These are phyloP conservation scores for Nycticebus coucang DNA, from an alignment of 2,113 vertebrate species.

Conservation along the genomic window DNA sequence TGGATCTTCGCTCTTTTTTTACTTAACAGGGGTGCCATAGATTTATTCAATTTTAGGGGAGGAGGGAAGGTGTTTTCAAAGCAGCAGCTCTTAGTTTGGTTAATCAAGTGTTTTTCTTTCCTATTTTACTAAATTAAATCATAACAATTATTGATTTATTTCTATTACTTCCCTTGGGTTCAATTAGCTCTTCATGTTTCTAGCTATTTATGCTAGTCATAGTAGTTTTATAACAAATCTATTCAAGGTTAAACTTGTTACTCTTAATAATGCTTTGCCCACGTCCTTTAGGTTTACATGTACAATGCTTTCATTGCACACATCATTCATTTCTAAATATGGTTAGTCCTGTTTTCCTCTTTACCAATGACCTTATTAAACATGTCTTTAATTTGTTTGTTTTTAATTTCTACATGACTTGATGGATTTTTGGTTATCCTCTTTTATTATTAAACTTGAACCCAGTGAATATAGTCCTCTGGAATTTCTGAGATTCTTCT, in stretches of 20 bases:
- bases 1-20: neutral
- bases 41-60: neutral
- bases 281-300: neutral
- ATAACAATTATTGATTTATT: neutral
- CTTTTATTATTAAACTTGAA: neutral
- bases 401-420: neutral
- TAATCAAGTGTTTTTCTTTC: neutral
- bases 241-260: neutral
- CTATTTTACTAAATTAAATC: neutral
- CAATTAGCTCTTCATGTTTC: neutral
- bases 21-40: neutral
- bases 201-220: neutral
- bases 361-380: neutral
- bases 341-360: neutral
- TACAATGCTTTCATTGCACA: neutral
- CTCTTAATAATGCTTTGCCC: neutral
- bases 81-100: neutral
- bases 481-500: neutral
- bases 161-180: neutral
- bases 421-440: neutral
- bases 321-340: neutral
- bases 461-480: neutral
- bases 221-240: neutral
- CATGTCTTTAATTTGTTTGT: neutral
- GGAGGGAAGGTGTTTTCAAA: neutral